phyloP scores from a whole-genome alignment of 2,797 vertebrate genomes.

The Muscicapa comitata region DNA sequence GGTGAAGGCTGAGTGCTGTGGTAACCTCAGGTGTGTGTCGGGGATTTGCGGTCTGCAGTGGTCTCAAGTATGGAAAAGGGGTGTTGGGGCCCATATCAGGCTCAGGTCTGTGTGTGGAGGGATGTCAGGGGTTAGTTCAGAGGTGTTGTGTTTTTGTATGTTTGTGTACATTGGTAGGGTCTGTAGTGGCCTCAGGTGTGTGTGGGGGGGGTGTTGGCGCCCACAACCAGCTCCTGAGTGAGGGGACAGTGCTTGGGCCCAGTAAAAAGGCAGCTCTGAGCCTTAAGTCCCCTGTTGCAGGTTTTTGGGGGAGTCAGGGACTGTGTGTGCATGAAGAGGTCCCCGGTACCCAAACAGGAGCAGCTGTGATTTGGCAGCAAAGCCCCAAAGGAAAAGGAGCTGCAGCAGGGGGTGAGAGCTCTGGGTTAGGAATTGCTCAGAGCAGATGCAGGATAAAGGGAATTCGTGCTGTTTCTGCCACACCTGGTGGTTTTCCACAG shows the following conservation, averaged over 20 bases:
- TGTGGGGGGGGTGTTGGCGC: background rate
- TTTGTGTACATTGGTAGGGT: background rate
- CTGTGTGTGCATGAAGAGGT: background rate
- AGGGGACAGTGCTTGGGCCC: fast-evolving
- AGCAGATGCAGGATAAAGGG: background rate
- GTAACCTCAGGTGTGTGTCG: background rate
- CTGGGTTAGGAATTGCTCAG: background rate
- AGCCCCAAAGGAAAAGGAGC: background rate
- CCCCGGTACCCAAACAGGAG: background rate
- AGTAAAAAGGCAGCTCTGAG: background rate
- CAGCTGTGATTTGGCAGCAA: no score
- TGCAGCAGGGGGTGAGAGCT: background rate
- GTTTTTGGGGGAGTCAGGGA: no score
- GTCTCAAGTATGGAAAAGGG: fast-evolving
- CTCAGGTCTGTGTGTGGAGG: no score
- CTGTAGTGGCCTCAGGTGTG: fast-evolving
- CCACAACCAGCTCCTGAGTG: background rate
- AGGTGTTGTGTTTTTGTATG: no score
- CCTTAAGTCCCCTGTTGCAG: fast-evolving
- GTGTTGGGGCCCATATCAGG: no score
- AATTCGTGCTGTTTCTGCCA: background rate
- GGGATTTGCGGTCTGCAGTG: background rate
- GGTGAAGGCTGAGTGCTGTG: fast-evolving
- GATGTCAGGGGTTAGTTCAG: no score
- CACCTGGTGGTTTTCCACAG: background rate